Base-by-base conservation (phyloP, 2,797 vertebrate genomes). In the Chaunax sp. region DNA sequence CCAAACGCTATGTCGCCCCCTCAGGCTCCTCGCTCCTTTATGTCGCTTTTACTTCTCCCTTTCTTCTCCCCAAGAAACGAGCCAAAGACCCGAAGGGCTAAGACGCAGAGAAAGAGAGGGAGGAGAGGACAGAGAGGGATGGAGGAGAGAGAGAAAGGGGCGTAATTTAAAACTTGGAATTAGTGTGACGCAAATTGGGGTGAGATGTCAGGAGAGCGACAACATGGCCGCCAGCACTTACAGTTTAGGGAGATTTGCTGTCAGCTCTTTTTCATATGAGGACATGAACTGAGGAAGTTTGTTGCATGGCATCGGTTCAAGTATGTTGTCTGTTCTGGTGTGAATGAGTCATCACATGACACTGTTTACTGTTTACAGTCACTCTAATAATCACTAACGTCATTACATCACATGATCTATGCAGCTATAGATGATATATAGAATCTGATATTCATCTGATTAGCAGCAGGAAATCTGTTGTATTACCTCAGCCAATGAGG, bases 151-250 rank as follows among this genome's bases (percentile, higher is more conserved):
- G 43, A 62, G 55, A 78, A 28, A 50, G 51, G 62, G 41, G 46
- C 54, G 89, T 73, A 88, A 92, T 58, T 71, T 55, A 78, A 90
- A 86, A 88, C 88, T 51, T 73, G 70, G 80, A 90, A 86, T 86
- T 88, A 84, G 78, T 64, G 62, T 78, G 77, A 89, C 80, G 72
- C 85, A 83, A 89, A 89, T 88, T 89, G 85, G 83, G 86, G 73
- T 91, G 80, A 86, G 76, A 84, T 82, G 84, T 85, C 77, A 74
- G 68, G 56, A 74, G 57, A 69, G 68, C 23, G 46, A 54, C 67
- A 40, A 77, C 54, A 74, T 61, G 60, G 72, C 81, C 43, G 66
- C 62, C 74, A 43, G 22, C 65, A 18, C 60, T 81, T 69, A 64
- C 44, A 49, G 37, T 62, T 81, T 66, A 72, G 22, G 65, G 5